A percentile compares a stretch with the other conserved stretches of the same genome.
Conservation (phyloP, 2,797 vertebrate species). For the Scyliorhinus canicula region DNA sequence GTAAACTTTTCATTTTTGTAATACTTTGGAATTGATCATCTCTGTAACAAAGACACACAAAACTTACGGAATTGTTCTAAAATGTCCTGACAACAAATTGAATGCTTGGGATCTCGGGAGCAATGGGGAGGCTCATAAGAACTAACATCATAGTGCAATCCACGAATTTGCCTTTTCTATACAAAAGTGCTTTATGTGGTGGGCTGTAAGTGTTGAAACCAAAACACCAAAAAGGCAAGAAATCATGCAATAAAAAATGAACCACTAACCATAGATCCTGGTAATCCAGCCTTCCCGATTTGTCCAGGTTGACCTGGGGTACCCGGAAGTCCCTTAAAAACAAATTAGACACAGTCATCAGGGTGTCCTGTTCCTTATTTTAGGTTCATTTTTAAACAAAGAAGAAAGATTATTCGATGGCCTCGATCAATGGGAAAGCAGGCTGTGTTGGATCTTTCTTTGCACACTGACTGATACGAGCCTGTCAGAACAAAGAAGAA, state of each 20-base stretch:
- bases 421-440: background rate
- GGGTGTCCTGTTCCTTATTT: background rate
- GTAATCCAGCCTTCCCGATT: slow-evolving; percentile 58
- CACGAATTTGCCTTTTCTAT: background rate
- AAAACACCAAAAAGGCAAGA: background rate
- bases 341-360: background rate
- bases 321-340: slow-evolving; percentile 46
- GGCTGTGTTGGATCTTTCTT: background rate
- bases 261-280: slow-evolving; percentile 60
- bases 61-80: background rate
- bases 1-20: background rate
- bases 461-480: background rate
- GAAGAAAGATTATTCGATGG: background rate
- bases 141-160: too few relatives aligned
- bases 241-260: slow-evolving; percentile 28
- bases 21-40: background rate
- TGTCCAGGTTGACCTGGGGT: slow-evolving; percentile 57
- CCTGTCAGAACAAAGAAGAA: background rate
- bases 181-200: too few relatives aligned
- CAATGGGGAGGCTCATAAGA: background rate
- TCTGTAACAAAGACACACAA: background rate
- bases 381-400: background rate
- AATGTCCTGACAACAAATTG: background rate
- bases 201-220: too few relatives aligned
- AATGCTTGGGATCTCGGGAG: background rate